A percentile compares a stretch with the other conserved stretches of the same genome.
phyloP scores from a whole-genome alignment of 2,888 invertebrate species.

The Cataglyphis rosenhaueri region DNA sequence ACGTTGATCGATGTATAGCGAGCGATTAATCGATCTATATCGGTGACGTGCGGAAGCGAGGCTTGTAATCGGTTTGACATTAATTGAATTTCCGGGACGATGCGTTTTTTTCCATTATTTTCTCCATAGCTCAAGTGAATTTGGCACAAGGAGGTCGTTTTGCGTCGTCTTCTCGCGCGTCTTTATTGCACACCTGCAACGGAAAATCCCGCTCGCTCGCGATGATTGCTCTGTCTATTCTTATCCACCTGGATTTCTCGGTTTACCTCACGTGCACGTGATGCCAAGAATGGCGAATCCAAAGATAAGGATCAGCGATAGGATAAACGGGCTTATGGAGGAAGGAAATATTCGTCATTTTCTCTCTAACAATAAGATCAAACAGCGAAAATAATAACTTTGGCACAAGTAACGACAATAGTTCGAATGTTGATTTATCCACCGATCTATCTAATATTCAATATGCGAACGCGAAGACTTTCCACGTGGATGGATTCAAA shows the following conservation, averaged over 20 bases:
- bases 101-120: neutral
- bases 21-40: conserved; percentile 27
- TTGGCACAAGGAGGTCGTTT: conserved; percentile 26
- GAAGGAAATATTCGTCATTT: conserved; percentile 11
- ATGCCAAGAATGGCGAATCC: neutral
- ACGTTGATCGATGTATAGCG: conserved; percentile 29
- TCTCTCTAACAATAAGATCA: neutral
- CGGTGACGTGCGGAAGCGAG: neutral
- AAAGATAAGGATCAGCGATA: conserved; percentile 31
- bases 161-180: neutral
- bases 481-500: conserved; percentile 30
- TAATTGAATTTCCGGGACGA: conserved; percentile 1
- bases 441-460: conserved; percentile 12
- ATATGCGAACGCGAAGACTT: neutral
- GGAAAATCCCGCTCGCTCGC: conserved; percentile 41
- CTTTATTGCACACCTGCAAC: conserved; percentile 43
- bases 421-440: conserved; percentile 4
- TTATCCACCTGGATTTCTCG: conserved; percentile 23
- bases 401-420: neutral
- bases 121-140: neutral
- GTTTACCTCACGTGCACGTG: conserved; percentile 9
- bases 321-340: conserved; percentile 22
- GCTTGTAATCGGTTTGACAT: conserved; percentile 7
- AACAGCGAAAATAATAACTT: conserved; percentile 24
- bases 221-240: conserved; percentile 39